Conservation (phyloP, 1,140 invertebrate genomes). For the Tetramorium simillimum region DNA sequence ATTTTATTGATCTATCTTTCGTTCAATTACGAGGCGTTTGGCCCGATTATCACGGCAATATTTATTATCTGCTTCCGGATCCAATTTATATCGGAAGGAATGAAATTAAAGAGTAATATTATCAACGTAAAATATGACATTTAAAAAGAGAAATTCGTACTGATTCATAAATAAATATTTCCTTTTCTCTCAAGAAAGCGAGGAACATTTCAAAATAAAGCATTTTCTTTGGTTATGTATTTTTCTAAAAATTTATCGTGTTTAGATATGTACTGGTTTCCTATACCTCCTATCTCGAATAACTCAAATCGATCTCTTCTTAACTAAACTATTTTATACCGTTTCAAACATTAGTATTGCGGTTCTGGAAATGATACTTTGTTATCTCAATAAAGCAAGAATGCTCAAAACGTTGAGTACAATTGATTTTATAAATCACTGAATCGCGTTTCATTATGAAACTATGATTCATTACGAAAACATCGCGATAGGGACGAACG, state of each 20-base stretch:
- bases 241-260: background rate
- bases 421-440: background rate
- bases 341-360: background rate
- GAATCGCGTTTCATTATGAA: background rate
- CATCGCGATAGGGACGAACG: background rate
- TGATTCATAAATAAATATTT: too few species aligned
- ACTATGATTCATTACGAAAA: background rate
- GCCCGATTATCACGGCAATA: slow-evolving; percentile 48
- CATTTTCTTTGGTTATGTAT: background rate
- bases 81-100: slow-evolving; percentile 33
- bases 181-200: background rate
- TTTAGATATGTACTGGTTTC: background rate
- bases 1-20: slow-evolving; percentile 46
- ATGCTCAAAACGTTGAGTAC: background rate
- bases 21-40: slow-evolving; percentile 28
- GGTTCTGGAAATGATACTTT: background rate
- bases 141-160: too few species aligned
- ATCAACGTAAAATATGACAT: background rate
- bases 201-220: background rate
- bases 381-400: slow-evolving; percentile 13
- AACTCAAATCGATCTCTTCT: background rate
- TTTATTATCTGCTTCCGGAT: slow-evolving; percentile 50
- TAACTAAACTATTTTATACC: background rate
- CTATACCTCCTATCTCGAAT: background rate
- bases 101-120: slow-evolving; percentile 39